Percentiles rank a stretch among this genome's conserved stretches.
Evolutionary conservation across 2,888 invertebrate species (phyloP).

Genomic region (Apotomis betuletana): DNA sequence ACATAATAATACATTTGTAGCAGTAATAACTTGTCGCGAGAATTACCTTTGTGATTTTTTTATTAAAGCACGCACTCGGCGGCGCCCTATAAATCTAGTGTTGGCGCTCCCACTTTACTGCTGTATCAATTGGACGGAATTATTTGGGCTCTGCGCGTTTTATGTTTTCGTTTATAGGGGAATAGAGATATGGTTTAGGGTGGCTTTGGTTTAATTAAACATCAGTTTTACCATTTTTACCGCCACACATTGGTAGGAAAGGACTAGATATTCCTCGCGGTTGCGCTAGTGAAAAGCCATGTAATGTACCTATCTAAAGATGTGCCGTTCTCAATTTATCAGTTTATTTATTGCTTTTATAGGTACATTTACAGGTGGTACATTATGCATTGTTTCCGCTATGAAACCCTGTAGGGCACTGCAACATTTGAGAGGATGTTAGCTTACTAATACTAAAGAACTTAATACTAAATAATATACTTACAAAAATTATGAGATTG

Average conservation of each 20-base stretch:
- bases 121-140: slow-evolving; percentile 74
- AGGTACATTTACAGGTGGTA: no score
- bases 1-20: slow-evolving; percentile 72
- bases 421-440: no score
- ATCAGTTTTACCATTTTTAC: slow-evolving; percentile 43
- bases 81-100: slow-evolving; percentile 80
- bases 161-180: slow-evolving; percentile 67
- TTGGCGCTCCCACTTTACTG: slow-evolving; percentile 74
- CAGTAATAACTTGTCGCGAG: slow-evolving; percentile 77
- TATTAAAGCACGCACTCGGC: slow-evolving; percentile 76
- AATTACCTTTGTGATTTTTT: slow-evolving; percentile 81
- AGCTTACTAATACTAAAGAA: no score
- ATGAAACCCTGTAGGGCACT: no score
- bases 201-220: slow-evolving; percentile 45
- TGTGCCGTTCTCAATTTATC: no score
- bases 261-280: no score
- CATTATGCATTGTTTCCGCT: no score
- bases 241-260: background rate
- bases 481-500: no score
- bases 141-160: slow-evolving; percentile 67
- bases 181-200: slow-evolving; percentile 54
- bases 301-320: no score
- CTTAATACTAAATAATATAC: no score
- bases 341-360: no score
- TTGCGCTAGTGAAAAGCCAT: no score